Conservation (phyloP, 1,140 invertebrate genomes). For the Drosophila saltans region DNA sequence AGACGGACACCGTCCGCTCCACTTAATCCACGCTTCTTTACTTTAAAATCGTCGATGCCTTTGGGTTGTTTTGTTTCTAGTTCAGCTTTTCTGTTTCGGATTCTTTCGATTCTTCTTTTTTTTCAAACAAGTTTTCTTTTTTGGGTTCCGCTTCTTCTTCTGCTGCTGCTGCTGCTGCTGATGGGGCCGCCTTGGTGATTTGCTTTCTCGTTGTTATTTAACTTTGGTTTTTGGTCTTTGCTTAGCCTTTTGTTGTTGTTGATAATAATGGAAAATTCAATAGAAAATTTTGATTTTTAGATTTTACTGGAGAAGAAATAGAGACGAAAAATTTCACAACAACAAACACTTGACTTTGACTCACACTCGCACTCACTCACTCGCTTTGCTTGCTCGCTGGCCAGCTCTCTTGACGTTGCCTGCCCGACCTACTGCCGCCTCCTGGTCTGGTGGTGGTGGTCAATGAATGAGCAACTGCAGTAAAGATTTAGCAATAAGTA, state of each 20-base stretch:
- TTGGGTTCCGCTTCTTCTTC: constrained; percentile 54
- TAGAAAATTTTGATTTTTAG: constrained; percentile 29
- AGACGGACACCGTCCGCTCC: neutral
- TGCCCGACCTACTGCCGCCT: constrained; percentile 54
- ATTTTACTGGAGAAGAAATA: constrained; percentile 28
- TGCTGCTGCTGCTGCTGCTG: constrained; percentile 20
- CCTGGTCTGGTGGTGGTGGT: constrained; percentile 16
- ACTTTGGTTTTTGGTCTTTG: constrained; percentile 9
- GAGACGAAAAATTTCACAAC: constrained; percentile 68
- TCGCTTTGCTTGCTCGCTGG: constrained; percentile 29
- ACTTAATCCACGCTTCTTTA: constrained; percentile 39
- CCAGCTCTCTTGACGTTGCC: constrained; percentile 46
- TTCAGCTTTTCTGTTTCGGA: constrained; percentile 40
- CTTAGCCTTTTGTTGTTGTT: neutral
- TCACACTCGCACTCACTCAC: constrained; percentile 51
- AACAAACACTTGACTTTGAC: constrained; percentile 66
- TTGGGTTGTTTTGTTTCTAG: constrained; percentile 13
- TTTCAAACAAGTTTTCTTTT: constrained; percentile 75
- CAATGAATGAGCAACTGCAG: constrained; percentile 25
- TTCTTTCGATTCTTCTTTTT: constrained; percentile 55
- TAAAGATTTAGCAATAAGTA: constrained; percentile 9
- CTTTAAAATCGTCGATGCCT: neutral
- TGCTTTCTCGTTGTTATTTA: constrained; percentile 31
- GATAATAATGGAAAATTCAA: constrained; percentile 4
- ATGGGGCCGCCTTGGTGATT: constrained; percentile 23